These are phyloP conservation scores for Alectoris magna DNA, from an alignment of 2,797 vertebrate genomes.

Conservation along the genomic window DNA sequence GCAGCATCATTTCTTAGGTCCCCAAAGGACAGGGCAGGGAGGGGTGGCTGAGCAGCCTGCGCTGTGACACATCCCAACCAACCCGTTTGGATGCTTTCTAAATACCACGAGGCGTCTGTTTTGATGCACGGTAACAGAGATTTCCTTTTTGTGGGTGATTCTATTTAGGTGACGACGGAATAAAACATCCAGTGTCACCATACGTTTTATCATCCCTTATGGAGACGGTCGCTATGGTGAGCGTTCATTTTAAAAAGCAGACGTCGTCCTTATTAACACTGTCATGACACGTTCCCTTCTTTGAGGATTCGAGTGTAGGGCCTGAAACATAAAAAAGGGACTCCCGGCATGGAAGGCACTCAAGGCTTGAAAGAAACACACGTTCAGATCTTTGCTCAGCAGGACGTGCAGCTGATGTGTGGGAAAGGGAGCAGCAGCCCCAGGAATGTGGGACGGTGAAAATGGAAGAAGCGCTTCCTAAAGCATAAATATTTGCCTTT, in stretches of 20 bases:
- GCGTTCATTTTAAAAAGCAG: not conserved
- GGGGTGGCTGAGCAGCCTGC: constrained; percentile 31
- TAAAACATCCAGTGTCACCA: constrained; percentile 51
- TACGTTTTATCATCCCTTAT: not conserved
- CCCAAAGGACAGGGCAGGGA: not conserved
- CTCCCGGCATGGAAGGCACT: not conserved
- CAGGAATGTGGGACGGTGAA: constrained; percentile 8
- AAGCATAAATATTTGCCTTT: not conserved
- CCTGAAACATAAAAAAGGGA: not conserved
- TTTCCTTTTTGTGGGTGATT: constrained; percentile 47
- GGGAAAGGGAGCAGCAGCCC: constrained; percentile 23
- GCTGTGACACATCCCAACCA: constrained; percentile 49
- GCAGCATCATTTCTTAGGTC: not conserved
- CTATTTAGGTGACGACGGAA: constrained; percentile 58
- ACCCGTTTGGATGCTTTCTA: constrained; percentile 56
- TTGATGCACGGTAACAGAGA: constrained; percentile 48
- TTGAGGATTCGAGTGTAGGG: not conserved
- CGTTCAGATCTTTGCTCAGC: not conserved
- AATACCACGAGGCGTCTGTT: constrained; percentile 54
- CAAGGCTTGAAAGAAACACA: not conserved
- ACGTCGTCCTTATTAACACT: constrained; percentile 55
- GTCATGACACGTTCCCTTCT: constrained; percentile 5
- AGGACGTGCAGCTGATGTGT: constrained; percentile 51
- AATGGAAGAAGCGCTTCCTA: constrained; percentile 11
- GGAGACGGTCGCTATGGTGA: constrained; percentile 52